These are phyloP conservation scores for Drosophila kanapiae DNA, from an alignment of 1,140 invertebrate species.

Conservation along the genomic window DNA sequence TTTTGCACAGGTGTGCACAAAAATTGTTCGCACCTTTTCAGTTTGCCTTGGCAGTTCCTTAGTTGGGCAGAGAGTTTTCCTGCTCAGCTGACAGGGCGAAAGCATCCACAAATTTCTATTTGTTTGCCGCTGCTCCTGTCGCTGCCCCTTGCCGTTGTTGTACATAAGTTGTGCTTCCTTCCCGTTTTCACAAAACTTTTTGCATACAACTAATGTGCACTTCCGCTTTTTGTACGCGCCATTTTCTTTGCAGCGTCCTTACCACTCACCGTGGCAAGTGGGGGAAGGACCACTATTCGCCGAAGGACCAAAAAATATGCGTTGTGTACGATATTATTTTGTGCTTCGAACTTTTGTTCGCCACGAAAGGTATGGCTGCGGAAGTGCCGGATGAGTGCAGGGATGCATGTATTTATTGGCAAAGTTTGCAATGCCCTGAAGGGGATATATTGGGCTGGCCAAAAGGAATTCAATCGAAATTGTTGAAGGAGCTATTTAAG, in stretches of 20 bases:
- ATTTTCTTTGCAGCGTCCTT: conserved; percentile 66
- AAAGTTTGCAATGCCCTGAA: conserved; percentile 34
- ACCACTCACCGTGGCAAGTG: conserved; percentile 24
- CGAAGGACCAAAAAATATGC: conserved; percentile 70
- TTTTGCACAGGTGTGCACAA: conserved; percentile 74
- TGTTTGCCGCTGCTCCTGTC: conserved; percentile 51
- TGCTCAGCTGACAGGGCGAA: conserved; percentile 65
- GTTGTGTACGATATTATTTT: conserved; percentile 75
- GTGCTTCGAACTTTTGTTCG: conserved; percentile 69
- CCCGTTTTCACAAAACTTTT: conserved; percentile 65
- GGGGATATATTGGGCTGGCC: conserved; percentile 21
- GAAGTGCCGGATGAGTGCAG: conserved; percentile 51
- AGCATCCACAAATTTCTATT: conserved; percentile 75
- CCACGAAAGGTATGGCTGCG: conserved; percentile 36
- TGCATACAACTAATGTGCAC: conserved; percentile 79
- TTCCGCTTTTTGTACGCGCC: conserved; percentile 71
- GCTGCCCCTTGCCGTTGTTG: conserved; percentile 31
- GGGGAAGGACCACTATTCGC: conserved; percentile 13
- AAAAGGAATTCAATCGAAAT: conserved; percentile 16
- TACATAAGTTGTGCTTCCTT: conserved; percentile 57
- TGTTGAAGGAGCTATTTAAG: conserved; percentile 1
- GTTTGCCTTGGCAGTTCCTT: conserved; percentile 49
- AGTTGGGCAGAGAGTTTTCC: conserved; percentile 52
- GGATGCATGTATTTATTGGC: conserved; percentile 55
- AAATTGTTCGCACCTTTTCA: conserved; percentile 71